phyloP scores from a whole-genome alignment of 2,113 vertebrate genomes.

The Sebastes fasciatus region DNA sequence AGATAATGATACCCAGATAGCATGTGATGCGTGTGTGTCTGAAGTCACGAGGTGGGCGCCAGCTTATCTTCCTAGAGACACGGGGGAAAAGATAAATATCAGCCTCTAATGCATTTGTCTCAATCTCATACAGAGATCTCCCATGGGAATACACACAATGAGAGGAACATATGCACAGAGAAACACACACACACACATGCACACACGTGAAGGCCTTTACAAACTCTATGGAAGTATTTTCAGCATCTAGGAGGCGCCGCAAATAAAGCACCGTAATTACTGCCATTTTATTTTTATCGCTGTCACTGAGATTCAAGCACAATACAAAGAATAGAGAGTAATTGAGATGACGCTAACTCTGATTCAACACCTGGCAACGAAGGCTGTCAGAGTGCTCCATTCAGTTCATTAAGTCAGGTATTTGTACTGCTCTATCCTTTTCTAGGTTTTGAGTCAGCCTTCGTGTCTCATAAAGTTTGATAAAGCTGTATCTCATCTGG shows the following conservation, averaged over 20 bases:
- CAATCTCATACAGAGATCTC: constrained; percentile 1
- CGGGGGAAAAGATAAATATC: constrained; percentile 20
- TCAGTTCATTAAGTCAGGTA: constrained; percentile 19
- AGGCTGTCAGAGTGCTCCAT: not conserved
- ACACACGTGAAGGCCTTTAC: not conserved
- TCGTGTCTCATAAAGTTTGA: constrained; percentile 27
- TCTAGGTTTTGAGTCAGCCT: constrained; percentile 25
- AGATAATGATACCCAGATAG: constrained; percentile 34
- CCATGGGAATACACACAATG: not conserved
- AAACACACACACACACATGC: not conserved
- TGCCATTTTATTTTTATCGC: constrained; percentile 9
- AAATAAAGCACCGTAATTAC: constrained; percentile 27
- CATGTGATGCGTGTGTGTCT: constrained; percentile 22
- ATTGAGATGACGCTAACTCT: constrained; percentile 26
- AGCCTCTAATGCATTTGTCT: constrained; percentile 7
- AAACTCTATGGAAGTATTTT: not conserved
- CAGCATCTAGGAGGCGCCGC: not conserved
- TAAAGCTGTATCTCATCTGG: constrained; percentile 28
- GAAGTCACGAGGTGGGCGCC: constrained; percentile 22
- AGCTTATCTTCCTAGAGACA: constrained; percentile 32
- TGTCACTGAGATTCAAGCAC: not conserved
- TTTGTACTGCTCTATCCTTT: not conserved
- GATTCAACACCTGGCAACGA: constrained; percentile 40
- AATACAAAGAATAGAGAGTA: constrained; percentile 10
- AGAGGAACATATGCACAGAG: not conserved